A percentile compares a stretch with the other conserved stretches of the same genome.
Conservation (phyloP, 1,140 invertebrate genomes). For the Doryteuthis pealeii region DNA sequence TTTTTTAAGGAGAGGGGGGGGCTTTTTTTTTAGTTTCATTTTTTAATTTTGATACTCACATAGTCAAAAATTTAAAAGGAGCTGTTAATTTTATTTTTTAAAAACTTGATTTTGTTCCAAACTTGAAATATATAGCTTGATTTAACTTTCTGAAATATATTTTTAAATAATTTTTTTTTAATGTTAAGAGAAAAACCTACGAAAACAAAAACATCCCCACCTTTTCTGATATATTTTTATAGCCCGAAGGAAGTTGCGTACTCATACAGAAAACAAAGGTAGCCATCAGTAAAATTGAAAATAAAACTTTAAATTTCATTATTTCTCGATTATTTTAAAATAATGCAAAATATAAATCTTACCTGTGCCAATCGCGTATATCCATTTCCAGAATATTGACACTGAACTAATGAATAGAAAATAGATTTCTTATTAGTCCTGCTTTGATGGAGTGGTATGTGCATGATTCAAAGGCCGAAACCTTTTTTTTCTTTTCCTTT, state of each 20-base stretch:
- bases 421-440: background rate
- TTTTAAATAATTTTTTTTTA: too few relatives aligned
- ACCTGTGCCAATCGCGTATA: constrained; percentile 7
- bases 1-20: too few relatives aligned
- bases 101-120: too few relatives aligned
- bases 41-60: too few relatives aligned
- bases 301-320: background rate
- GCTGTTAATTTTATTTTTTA: too few relatives aligned
- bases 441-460: background rate
- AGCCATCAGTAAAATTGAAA: background rate
- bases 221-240: background rate
- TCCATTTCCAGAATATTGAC: background rate
- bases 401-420: background rate
- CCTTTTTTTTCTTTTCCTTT: background rate
- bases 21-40: too few relatives aligned
- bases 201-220: too few relatives aligned
- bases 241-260: background rate
- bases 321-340: background rate
- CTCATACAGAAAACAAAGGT: background rate
- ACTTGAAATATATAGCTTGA: too few relatives aligned
- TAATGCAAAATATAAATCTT: background rate
- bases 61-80: too few relatives aligned
- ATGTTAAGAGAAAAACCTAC: too few relatives aligned
- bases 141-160: too few relatives aligned
- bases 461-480: background rate